Conservation (phyloP, 1,140 invertebrate genomes). For the Cyclargus thomasi region DNA sequence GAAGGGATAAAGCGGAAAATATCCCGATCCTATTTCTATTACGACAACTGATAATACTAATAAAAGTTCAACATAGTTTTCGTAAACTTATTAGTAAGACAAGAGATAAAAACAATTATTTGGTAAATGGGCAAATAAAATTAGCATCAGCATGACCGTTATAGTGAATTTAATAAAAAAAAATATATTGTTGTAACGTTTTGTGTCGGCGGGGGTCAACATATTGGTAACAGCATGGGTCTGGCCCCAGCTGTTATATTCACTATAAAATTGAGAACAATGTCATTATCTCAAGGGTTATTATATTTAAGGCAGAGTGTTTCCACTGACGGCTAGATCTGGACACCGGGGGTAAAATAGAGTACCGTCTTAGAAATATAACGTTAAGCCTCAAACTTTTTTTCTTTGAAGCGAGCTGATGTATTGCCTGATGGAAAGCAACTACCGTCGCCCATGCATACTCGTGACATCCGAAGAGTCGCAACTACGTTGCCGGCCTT, state of each 20-base stretch:
- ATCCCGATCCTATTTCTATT: too few species aligned
- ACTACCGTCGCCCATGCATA: too few species aligned
- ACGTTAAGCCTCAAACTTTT: too few species aligned
- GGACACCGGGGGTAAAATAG: too few species aligned
- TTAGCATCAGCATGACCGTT: not conserved
- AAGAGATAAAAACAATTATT: not conserved
- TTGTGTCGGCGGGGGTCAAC: constrained; percentile 28
- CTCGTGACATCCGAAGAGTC: too few species aligned
- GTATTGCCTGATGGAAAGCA: too few species aligned
- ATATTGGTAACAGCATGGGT: constrained; percentile 35
- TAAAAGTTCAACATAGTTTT: too few species aligned
- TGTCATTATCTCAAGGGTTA: constrained; percentile 26
- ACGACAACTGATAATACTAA: too few species aligned
- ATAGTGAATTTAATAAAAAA: not conserved
- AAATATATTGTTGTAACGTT: not conserved
- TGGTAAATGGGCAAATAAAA: not conserved
- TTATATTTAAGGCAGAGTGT: not conserved
- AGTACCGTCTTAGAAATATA: too few species aligned
- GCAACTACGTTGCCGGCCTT: too few species aligned
- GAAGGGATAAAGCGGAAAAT: too few species aligned
- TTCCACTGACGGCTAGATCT: not conserved
- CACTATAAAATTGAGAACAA: constrained; percentile 26
- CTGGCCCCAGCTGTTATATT: constrained; percentile 34
- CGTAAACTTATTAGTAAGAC: constrained; percentile 4
- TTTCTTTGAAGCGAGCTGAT: too few species aligned